Percentiles rank a stretch among this genome's conserved stretches.
Evolutionary conservation across 2,797 vertebrate genomes (phyloP).

Genomic region (Alfaro cultratus): DNA sequence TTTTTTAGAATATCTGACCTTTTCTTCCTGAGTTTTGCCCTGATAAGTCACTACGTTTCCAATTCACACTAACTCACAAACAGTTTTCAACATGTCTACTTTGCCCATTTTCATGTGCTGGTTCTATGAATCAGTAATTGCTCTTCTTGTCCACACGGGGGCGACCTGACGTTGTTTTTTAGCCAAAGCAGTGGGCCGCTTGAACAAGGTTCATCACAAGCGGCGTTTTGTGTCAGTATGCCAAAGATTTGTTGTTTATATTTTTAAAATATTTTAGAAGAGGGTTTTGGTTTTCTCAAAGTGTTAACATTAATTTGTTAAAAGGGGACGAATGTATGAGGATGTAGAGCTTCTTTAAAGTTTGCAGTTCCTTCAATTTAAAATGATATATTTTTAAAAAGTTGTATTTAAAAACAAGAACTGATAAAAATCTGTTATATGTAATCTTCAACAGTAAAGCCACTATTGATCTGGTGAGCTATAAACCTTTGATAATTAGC

Average conservation of each 20-base stretch:
- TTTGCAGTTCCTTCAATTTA: constrained; percentile 16
- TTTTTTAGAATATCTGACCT: constrained; percentile 1
- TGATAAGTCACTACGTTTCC: constrained; percentile 31
- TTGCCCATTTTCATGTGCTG: constrained; percentile 4
- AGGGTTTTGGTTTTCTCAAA: constrained; percentile 29
- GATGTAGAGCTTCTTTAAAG: background rate
- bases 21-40: constrained; percentile 26
- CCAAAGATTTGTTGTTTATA: constrained; percentile 63
- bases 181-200: constrained; percentile 12
- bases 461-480: background rate
- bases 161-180: constrained; percentile 28
- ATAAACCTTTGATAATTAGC: constrained; percentile 14
- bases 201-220: constrained; percentile 24
- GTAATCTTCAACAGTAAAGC: background rate
- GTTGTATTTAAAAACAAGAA: background rate
- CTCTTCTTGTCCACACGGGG: constrained; percentile 49
- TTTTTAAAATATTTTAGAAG: constrained; percentile 29
- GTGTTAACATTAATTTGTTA: constrained; percentile 38
- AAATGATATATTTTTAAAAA: background rate
- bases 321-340: constrained; percentile 15
- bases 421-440: background rate
- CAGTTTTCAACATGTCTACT: background rate
- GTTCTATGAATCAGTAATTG: constrained; percentile 7
- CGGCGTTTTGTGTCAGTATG: constrained; percentile 39
- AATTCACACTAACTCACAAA: constrained; percentile 14